Conservation (phyloP, 1,140 invertebrate species). For the Charaxes varanes region DNA sequence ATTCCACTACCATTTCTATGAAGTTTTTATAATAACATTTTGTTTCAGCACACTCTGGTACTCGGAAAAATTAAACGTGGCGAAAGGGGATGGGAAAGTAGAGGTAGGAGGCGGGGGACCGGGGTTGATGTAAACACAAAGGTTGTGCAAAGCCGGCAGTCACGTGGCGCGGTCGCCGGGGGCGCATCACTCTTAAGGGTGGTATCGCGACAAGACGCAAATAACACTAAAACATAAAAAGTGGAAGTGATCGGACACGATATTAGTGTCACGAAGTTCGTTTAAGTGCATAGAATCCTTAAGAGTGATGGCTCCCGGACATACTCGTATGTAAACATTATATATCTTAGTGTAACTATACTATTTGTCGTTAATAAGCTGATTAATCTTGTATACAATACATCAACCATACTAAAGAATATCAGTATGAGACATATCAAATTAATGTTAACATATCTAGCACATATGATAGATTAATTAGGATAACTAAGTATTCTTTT, state of each 20-base stretch:
- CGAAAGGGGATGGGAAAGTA: constrained; percentile 28
- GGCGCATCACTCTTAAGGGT: constrained; percentile 68
- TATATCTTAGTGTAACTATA: constrained; percentile 7
- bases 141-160: constrained; percentile 57
- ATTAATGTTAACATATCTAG: constrained; percentile 57
- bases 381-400: constrained; percentile 16
- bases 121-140: constrained; percentile 64
- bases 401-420: constrained; percentile 69
- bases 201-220: constrained; percentile 25
- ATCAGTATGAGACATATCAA: constrained; percentile 70
- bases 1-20: too few species aligned
- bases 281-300: constrained; percentile 31
- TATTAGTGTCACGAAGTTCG: not conserved
- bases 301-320: constrained; percentile 59
- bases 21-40: too few species aligned
- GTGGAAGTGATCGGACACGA: constrained; percentile 1
- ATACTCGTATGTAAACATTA: constrained; percentile 19
- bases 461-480: constrained; percentile 24
- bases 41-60: too few species aligned
- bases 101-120: constrained; percentile 25
- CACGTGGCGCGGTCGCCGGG: constrained; percentile 65
- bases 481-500: constrained; percentile 7
- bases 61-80: constrained; percentile 8
- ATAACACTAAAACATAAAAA: constrained; percentile 11
- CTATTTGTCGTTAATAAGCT: constrained; percentile 6